phyloP scores from a whole-genome alignment of 1,140 invertebrate species.

The Calliopsis andreniformis region DNA sequence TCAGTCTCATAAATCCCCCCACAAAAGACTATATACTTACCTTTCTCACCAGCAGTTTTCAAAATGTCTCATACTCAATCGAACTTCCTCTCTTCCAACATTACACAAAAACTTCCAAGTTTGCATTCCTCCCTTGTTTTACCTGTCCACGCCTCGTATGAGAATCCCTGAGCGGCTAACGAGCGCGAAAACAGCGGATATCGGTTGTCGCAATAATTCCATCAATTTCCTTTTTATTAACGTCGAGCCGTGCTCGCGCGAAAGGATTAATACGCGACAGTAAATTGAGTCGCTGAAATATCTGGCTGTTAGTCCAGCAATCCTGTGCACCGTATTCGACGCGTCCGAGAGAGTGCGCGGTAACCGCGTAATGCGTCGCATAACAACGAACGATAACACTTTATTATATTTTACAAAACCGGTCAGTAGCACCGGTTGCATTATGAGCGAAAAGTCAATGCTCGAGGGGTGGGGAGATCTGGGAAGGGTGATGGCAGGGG shows the following conservation, averaged over 20 bases:
- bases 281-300: slow-evolving; percentile 53
- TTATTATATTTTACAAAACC: slow-evolving; percentile 59
- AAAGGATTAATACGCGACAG: slow-evolving; percentile 48
- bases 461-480: too few species aligned
- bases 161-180: not conserved
- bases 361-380: slow-evolving; percentile 39
- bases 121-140: too few species aligned
- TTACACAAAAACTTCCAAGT: too few species aligned
- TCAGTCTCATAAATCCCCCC: too few species aligned
- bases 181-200: not conserved
- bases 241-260: not conserved
- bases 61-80: too few species aligned
- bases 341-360: slow-evolving; percentile 19
- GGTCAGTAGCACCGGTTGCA: slow-evolving; percentile 37
- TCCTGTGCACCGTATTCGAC: slow-evolving; percentile 38
- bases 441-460: slow-evolving; percentile 28
- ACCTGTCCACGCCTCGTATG: too few species aligned
- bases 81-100: too few species aligned
- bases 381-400: slow-evolving; percentile 58
- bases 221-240: not conserved
- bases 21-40: too few species aligned
- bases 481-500: not conserved
- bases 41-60: too few species aligned
- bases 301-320: slow-evolving; percentile 38
- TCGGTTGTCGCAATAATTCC: not conserved